These are phyloP conservation scores for Nipponia nippon DNA, from an alignment of 2,113 vertebrate species.

Conservation along the genomic window DNA sequence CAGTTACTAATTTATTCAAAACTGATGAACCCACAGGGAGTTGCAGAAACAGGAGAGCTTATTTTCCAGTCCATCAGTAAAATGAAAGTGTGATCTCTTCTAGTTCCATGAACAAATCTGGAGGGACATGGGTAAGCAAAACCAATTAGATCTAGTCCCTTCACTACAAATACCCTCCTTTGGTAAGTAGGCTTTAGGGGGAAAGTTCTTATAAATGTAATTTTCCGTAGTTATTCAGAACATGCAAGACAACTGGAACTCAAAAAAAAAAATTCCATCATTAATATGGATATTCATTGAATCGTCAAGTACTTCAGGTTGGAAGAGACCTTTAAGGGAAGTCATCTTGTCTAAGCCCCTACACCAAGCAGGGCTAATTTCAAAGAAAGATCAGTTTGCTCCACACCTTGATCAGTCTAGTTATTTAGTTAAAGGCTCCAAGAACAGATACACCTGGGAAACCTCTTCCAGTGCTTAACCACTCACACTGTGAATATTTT, in stretches of 20 bases:
- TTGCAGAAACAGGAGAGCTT: not conserved
- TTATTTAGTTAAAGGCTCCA: not conserved
- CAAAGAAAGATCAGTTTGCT: not conserved
- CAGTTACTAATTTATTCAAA: conserved; percentile 37
- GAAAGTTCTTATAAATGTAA: not conserved
- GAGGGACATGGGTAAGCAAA: not conserved
- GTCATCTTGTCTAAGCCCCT: not conserved
- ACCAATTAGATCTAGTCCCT: not conserved
- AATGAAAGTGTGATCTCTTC: not conserved
- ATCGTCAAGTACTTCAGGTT: not conserved
- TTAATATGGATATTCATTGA: not conserved
- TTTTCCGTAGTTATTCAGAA: not conserved
- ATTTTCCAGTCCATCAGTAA: conserved; percentile 32
- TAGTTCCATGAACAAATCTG: not conserved
- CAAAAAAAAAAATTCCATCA: not conserved
- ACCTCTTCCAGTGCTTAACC: not conserved
- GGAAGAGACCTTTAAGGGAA: not conserved
- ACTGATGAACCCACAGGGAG: not conserved
- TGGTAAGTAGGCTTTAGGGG: not conserved
- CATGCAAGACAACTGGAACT: not conserved
- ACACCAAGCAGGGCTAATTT: not conserved
- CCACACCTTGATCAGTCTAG: not conserved
- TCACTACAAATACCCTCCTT: not conserved
- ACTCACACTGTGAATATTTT: not conserved
- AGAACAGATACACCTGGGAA: not conserved